Evolutionary conservation across 2,888 invertebrate species (phyloP), one percentile per base, ranked within the genome.

Genomic region (Mimas tiliae): DNA sequence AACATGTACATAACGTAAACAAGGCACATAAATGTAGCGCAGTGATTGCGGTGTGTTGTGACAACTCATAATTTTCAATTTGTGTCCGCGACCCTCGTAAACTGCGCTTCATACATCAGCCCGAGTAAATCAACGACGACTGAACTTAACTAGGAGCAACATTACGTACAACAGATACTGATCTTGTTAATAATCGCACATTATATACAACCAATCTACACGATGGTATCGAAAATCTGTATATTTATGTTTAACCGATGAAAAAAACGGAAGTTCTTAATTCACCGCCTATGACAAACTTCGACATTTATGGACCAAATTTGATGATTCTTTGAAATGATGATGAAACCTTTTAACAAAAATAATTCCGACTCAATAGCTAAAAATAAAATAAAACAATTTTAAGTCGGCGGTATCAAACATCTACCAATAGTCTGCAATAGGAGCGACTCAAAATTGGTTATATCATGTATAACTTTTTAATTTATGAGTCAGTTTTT

Each of bases 1-100:
- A 38, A 6, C 8, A 9, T 63, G 55, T 64, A 67, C 48, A 64
- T 66, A 70, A 72, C 77, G 81, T 80, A 81, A 79, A 79, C 77
- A 80, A 73, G 74, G 69, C 74, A 71, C 70, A 72, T 77, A 74
- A 70, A 82, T 83, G 83, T 84, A 83, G 78, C 74, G 79, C 75
- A 75, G 87, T 87, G 87, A 88, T 87, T 89, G 86, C 82, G 73
- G 74, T 69, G 81, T 79, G 75, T 81, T 81, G 82, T 83, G 83
- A 85, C 84, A 83, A 80, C 82, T 87, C 87, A 84, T 93, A 91
- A 90, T 82, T 93, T 91, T 87, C 92, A 93, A 92, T 93, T 91
- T 91, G 90, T 84, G 90, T 87, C 85, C 77, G 78, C 80, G 75
- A 75, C 79, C 83, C 84, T 84, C 83, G 83, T 89, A 89, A 89